Percentiles rank a stretch among this genome's conserved stretches.
phyloP scores from a whole-genome alignment of 2,113 vertebrate genomes.

The Pseudopodoces humilis region DNA sequence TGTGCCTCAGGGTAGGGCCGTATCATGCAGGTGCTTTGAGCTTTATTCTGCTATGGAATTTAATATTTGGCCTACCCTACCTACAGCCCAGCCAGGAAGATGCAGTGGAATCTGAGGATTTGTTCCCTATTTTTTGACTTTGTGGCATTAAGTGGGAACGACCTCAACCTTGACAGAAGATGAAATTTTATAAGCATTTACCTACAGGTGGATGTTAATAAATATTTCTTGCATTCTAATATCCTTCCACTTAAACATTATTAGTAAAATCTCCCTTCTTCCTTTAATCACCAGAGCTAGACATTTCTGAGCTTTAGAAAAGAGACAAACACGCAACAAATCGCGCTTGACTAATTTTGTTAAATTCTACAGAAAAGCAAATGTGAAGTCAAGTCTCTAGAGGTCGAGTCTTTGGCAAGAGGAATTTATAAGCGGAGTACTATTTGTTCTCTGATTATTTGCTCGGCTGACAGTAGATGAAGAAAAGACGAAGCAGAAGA shows the following conservation, averaged over 20 bases:
- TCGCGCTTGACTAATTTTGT: conserved; percentile 61
- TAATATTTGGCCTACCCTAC: neutral
- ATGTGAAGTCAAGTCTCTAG: conserved; percentile 62
- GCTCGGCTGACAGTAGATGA: conserved; percentile 32
- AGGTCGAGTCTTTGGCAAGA: conserved; percentile 50
- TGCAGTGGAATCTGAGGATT: neutral
- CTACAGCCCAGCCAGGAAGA: neutral
- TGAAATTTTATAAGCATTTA: neutral
- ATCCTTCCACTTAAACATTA: conserved; percentile 5
- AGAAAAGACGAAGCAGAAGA: conserved; percentile 57
- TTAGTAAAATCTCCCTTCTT: conserved; percentile 16
- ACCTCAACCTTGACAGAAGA: neutral
- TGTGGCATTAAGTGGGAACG: neutral
- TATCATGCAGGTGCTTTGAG: neutral
- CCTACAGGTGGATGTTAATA: neutral
- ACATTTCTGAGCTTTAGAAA: conserved; percentile 47
- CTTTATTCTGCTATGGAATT: neutral
- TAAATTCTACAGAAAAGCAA: conserved; percentile 61
- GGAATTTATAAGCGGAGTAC: conserved; percentile 27
- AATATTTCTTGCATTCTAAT: conserved; percentile 15
- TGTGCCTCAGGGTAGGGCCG: neutral
- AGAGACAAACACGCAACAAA: conserved; percentile 41
- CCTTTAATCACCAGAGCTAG: conserved; percentile 35
- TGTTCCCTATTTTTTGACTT: neutral
- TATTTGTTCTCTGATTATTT: conserved; percentile 70